A percentile compares a stretch with the other conserved stretches of the same genome.
These are phyloP conservation scores for Phacellophora camtschatica DNA, from an alignment of 30 jellyfish, hydroid and myxozoan genomes.

Conservation along the genomic window DNA sequence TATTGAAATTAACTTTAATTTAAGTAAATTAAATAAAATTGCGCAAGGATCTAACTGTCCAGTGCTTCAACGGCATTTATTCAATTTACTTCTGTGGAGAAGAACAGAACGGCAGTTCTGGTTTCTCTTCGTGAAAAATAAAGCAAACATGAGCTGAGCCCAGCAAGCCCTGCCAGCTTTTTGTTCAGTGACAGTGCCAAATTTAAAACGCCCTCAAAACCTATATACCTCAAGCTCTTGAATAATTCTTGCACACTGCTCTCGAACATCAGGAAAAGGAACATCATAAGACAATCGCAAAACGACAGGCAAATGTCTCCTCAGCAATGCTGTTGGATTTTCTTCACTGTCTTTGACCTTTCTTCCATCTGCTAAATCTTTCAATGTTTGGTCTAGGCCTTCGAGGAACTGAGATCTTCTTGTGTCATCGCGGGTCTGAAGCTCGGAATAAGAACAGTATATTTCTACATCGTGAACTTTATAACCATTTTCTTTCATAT, in stretches of 20 bases:
- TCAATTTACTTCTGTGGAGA: too few species aligned
- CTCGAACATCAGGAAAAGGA: slow-evolving; percentile 96
- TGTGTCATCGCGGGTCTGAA: slow-evolving; percentile 87
- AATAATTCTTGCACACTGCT: slow-evolving; percentile 74
- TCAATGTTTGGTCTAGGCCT: slow-evolving; percentile 67
- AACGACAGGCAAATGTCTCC: slow-evolving; percentile 66
- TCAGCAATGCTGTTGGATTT: slow-evolving; percentile 18
- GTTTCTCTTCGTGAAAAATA: too few species aligned
- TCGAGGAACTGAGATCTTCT: slow-evolving; percentile 81
- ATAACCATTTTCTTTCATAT: slow-evolving; percentile 81
- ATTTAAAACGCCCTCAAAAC: too few species aligned
- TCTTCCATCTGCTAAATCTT: slow-evolving; percentile 66
- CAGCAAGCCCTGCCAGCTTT: too few species aligned
- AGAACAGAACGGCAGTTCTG: too few species aligned
- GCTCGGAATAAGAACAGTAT: slow-evolving; percentile 57
- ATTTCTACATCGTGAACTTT: slow-evolving; percentile 48
- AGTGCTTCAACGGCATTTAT: too few species aligned
- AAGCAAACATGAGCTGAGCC: too few species aligned
- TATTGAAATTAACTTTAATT: too few species aligned
- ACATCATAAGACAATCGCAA: slow-evolving; percentile 86
- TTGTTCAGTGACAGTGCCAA: too few species aligned
- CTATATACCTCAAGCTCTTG: slow-evolving; percentile 96
- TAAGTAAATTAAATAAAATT: too few species aligned
- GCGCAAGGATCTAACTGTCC: too few species aligned
- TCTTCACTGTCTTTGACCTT: slow-evolving; percentile 38